phyloP scores from a whole-genome alignment of 2,797 vertebrate genomes.

The Takifugu rubripes region DNA sequence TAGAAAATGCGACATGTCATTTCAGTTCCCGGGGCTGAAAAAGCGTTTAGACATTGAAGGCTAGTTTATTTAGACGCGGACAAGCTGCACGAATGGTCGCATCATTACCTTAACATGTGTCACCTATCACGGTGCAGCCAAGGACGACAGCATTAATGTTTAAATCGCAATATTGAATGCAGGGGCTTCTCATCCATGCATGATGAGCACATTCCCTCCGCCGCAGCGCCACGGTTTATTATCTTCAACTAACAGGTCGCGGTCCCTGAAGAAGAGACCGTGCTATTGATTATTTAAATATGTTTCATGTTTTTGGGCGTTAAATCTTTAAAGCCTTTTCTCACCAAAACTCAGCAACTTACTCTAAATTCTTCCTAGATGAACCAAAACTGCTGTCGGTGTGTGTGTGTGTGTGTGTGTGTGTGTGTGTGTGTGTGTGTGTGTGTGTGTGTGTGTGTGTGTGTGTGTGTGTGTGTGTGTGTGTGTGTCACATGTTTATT shows the following conservation, averaged over 20 bases:
- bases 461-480: too few relatives aligned
- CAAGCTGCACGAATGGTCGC: constrained; percentile 21
- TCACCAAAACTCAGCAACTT: neutral
- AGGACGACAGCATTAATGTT: neutral
- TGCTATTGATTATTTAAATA: neutral
- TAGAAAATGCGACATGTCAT: constrained; percentile 9
- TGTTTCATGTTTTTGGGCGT: too few relatives aligned
- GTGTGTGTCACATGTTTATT: too few relatives aligned
- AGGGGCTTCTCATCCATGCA: neutral
- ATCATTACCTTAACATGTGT: constrained; percentile 22
- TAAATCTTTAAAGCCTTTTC: too few relatives aligned
- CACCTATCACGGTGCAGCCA: neutral
- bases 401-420: too few relatives aligned
- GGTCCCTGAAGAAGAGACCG: neutral
- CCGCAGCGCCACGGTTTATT: neutral
- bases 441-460: too few relatives aligned
- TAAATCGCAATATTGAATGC: neutral
- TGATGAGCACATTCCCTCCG: neutral
- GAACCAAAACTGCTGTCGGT: neutral
- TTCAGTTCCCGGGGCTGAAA: constrained; percentile 10
- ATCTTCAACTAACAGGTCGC: neutral
- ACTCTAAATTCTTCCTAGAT: too few relatives aligned
- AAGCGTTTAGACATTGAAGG: neutral
- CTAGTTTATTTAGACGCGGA: constrained; percentile 21
- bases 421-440: too few relatives aligned